Percentiles rank a stretch among this genome's conserved stretches.
Evolutionary conservation across 2,113 vertebrate genomes (phyloP).

Genomic region (Lamprologus ornatipinnis): DNA sequence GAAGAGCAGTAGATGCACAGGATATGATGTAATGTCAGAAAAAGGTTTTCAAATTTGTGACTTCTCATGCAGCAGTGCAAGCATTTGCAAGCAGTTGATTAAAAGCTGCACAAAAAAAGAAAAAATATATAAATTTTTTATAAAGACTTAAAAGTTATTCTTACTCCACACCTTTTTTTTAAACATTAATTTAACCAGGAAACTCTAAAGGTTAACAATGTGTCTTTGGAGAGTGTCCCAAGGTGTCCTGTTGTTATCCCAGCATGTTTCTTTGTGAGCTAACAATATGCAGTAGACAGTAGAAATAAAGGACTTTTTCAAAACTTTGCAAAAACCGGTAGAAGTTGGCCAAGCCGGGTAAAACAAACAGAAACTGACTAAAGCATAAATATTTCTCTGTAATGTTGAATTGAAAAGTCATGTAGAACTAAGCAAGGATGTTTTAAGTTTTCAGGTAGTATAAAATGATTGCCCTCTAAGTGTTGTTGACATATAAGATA

Average conservation of each 20-base stretch:
- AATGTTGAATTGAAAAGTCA: background rate
- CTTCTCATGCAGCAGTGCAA: background rate
- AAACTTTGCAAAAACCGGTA: background rate
- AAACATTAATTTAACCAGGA: background rate
- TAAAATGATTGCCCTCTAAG: background rate
- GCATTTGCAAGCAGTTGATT: background rate
- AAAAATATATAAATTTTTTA: background rate
- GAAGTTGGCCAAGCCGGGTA: background rate
- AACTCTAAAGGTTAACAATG: background rate
- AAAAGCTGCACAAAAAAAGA: background rate
- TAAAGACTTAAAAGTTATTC: background rate
- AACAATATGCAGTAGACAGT: background rate
- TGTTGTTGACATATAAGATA: background rate
- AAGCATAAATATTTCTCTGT: background rate
- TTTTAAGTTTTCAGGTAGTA: background rate
- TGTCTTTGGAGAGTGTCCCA: background rate
- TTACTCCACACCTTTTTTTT: background rate
- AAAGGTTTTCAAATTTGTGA: background rate
- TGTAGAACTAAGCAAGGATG: background rate
- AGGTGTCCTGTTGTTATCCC: background rate
- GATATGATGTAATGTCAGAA: background rate
- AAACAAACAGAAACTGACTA: background rate
- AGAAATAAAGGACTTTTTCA: background rate
- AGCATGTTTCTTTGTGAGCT: background rate
- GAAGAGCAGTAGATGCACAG: background rate